Evolutionary conservation across 2,888 invertebrate genomes (phyloP).

Genomic region (Volucella bombylans): DNA sequence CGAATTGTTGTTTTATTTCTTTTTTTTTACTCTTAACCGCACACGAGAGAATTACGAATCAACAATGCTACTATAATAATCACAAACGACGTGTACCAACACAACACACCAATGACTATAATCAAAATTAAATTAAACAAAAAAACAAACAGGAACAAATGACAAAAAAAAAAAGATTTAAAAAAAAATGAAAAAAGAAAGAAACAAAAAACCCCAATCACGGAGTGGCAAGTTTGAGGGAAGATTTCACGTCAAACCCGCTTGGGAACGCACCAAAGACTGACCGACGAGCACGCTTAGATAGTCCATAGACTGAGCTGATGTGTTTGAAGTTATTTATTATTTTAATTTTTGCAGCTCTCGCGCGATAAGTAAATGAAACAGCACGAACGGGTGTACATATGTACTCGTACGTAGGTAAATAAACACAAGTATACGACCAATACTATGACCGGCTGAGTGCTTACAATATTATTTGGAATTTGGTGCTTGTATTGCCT

Average conservation of each 20-base stretch:
- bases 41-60: slow-evolving; percentile 48
- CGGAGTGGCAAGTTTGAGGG: slow-evolving; percentile 34
- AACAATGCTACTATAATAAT: slow-evolving; percentile 9
- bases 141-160: not conserved
- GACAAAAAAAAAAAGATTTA: not conserved
- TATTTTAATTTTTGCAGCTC: slow-evolving; percentile 52
- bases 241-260: slow-evolving; percentile 75
- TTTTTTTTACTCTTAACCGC: slow-evolving; percentile 43
- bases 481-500: slow-evolving; percentile 37
- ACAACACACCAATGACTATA: slow-evolving; percentile 43
- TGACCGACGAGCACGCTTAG: slow-evolving; percentile 71
- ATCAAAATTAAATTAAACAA: slow-evolving; percentile 5
- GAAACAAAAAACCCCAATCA: slow-evolving; percentile 11
- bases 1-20: slow-evolving; percentile 1
- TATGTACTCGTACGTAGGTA: slow-evolving; percentile 27
- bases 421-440: slow-evolving; percentile 24
- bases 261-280: slow-evolving; percentile 76
- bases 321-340: slow-evolving; percentile 42
- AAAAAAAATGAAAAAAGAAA: not conserved
- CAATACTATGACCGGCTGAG: slow-evolving; percentile 5
- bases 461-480: slow-evolving; percentile 54
- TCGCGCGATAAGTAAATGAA: slow-evolving; percentile 70
- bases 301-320: slow-evolving; percentile 64
- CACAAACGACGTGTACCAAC: slow-evolving; percentile 19
- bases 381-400: slow-evolving; percentile 64